Conservation (phyloP, 2,113 vertebrate genomes). For the Isurus oxyrinchus region DNA sequence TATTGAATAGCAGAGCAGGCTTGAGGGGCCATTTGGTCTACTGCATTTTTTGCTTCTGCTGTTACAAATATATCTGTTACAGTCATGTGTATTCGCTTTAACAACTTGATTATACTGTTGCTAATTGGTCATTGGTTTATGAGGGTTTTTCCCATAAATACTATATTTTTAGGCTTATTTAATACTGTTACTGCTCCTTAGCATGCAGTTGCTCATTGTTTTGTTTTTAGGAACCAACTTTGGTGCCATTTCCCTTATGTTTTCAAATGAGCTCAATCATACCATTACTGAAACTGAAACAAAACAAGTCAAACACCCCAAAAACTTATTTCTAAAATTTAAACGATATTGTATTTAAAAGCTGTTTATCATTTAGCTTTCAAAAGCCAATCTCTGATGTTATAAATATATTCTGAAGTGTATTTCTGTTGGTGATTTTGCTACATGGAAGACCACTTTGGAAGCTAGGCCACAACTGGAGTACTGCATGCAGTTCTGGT, state of each 20-base stretch:
- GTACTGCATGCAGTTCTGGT: too few relatives aligned
- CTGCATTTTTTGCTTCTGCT: background rate
- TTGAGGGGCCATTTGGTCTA: background rate
- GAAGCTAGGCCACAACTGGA: background rate
- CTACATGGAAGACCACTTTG: background rate
- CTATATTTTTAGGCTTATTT: background rate
- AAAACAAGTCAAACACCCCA: background rate
- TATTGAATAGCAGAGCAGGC: background rate
- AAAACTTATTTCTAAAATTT: background rate
- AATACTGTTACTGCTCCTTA: background rate
- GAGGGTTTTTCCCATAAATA: background rate
- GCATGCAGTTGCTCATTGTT: background rate
- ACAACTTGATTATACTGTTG: background rate
- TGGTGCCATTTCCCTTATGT: background rate
- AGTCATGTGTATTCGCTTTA: background rate
- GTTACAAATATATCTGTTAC: background rate
- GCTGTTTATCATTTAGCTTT: background rate
- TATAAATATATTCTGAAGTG: background rate
- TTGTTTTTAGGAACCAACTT: background rate
- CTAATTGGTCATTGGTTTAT: background rate
- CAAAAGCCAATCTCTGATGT: background rate
- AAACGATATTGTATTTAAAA: background rate
- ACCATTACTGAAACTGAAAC: background rate
- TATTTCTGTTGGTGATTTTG: background rate
- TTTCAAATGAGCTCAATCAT: background rate